A percentile compares a stretch with the other conserved stretches of the same genome.
phyloP scores from a whole-genome alignment of 2,888 invertebrate species.

The Linnaemya vulpina region DNA sequence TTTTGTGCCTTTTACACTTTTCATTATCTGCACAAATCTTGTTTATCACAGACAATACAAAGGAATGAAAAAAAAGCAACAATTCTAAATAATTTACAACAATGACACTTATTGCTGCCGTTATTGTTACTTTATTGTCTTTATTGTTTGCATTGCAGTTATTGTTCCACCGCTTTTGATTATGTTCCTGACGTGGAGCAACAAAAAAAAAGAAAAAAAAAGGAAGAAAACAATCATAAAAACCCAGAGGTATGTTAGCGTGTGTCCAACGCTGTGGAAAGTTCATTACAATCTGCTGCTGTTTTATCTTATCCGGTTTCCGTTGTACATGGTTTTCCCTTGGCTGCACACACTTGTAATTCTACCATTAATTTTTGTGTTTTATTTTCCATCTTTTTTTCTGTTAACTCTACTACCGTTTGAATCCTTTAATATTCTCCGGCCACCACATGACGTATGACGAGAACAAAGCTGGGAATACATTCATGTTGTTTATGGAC shows the following conservation, averaged over 20 bases:
- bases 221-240: neutral
- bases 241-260: slow-evolving; percentile 33
- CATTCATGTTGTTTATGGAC: slow-evolving; percentile 78
- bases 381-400: slow-evolving; percentile 31
- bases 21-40: slow-evolving; percentile 10
- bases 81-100: slow-evolving; percentile 79
- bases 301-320: slow-evolving; percentile 71
- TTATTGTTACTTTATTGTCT: slow-evolving; percentile 47
- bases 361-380: slow-evolving; percentile 22
- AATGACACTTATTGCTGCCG: slow-evolving; percentile 77
- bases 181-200: slow-evolving; percentile 49
- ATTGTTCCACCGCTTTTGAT: slow-evolving; percentile 39
- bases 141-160: slow-evolving; percentile 32
- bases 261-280: slow-evolving; percentile 55
- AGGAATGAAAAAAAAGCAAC: slow-evolving; percentile 14
- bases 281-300: slow-evolving; percentile 65
- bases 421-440: slow-evolving; percentile 51
- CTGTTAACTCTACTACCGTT: slow-evolving; percentile 57
- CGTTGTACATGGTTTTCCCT: slow-evolving; percentile 58
- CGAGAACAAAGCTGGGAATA: neutral
- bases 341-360: slow-evolving; percentile 41
- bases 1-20: slow-evolving; percentile 12
- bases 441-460: slow-evolving; percentile 31
- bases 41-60: slow-evolving; percentile 26
- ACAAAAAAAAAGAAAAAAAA: neutral